These are phyloP conservation scores for Baccha elongata DNA, from an alignment of 2,888 invertebrate genomes.

Conservation along the genomic window DNA sequence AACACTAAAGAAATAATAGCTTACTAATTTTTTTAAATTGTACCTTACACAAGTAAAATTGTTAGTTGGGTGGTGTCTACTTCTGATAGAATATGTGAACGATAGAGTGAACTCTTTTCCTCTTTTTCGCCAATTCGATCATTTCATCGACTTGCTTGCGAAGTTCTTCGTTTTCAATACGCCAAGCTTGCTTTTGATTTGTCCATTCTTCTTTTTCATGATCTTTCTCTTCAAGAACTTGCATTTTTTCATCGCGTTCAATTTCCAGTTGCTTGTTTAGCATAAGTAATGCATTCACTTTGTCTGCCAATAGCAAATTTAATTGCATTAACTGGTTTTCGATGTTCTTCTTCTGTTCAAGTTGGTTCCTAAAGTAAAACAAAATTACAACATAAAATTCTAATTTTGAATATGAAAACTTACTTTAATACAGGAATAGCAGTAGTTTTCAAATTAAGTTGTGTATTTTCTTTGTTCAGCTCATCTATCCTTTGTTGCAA, in stretches of 20 bases:
- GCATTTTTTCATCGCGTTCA: constrained; percentile 89
- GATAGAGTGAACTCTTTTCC: constrained; percentile 75
- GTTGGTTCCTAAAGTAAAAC: no score
- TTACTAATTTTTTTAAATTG: no score
- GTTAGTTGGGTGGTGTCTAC: constrained; percentile 80
- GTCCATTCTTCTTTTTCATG: constrained; percentile 85
- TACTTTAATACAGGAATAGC: no score
- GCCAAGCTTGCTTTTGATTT: constrained; percentile 87
- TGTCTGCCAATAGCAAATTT: constrained; percentile 86
- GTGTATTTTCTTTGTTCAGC: no score
- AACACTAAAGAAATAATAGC: no score
- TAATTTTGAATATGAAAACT: no score
- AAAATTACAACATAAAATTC: constrained; percentile 22
- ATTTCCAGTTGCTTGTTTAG: constrained; percentile 86
- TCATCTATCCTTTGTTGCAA: constrained; percentile 96
- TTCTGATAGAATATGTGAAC: constrained; percentile 79
- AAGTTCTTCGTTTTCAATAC: constrained; percentile 86
- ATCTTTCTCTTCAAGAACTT: constrained; percentile 87
- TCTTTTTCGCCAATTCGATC: constrained; percentile 83
- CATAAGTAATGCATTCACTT: constrained; percentile 86
- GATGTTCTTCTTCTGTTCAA: no score
- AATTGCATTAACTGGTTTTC: no score
- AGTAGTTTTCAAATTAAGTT: no score
- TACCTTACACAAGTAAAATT: no score
- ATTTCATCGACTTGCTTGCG: constrained; percentile 84